Percentiles rank a stretch among this genome's conserved stretches.
Conservation (phyloP, 2,888 invertebrate species). For the Amblyjoppa proteus region DNA sequence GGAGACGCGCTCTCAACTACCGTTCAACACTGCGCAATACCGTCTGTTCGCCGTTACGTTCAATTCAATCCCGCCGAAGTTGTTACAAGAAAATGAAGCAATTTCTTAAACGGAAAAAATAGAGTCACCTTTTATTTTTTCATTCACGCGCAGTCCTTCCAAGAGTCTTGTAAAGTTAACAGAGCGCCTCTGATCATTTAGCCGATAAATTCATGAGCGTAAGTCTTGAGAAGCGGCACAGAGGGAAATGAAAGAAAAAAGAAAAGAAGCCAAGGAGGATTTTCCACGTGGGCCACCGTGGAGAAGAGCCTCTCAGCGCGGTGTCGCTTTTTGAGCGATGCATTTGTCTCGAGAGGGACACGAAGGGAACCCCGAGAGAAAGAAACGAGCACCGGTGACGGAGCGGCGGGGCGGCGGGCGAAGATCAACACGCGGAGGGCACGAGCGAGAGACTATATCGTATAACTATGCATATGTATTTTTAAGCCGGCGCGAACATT, state of each 20-base stretch:
- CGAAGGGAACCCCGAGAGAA: conserved; percentile 19
- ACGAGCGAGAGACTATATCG: conserved; percentile 30
- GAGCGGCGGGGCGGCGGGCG: not conserved
- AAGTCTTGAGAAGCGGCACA: too few relatives aligned
- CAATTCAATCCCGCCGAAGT: conserved; percentile 56
- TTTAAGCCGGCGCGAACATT: conserved; percentile 77
- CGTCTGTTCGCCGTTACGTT: conserved; percentile 48
- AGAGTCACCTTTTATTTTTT: not conserved
- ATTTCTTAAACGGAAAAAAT: conserved; percentile 36
- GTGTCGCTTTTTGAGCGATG: conserved; percentile 69
- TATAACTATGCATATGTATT: conserved; percentile 69
- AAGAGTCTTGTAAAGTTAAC: conserved; percentile 45
- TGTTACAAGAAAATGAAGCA: conserved; percentile 50
- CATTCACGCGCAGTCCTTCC: not conserved
- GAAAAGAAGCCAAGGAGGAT: not conserved
- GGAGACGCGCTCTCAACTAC: conserved; percentile 38
- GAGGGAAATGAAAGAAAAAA: not conserved
- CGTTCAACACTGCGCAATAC: conserved; percentile 38
- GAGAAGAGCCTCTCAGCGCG: not conserved
- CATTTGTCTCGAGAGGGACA: conserved; percentile 63
- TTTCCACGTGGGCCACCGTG: not conserved
- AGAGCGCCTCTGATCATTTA: not conserved
- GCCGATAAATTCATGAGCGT: conserved; percentile 13
- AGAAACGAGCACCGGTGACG: not conserved
- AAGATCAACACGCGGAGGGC: conserved; percentile 3